Conservation (phyloP, 1,140 invertebrate genomes). For the Tetramorium alpestre region DNA sequence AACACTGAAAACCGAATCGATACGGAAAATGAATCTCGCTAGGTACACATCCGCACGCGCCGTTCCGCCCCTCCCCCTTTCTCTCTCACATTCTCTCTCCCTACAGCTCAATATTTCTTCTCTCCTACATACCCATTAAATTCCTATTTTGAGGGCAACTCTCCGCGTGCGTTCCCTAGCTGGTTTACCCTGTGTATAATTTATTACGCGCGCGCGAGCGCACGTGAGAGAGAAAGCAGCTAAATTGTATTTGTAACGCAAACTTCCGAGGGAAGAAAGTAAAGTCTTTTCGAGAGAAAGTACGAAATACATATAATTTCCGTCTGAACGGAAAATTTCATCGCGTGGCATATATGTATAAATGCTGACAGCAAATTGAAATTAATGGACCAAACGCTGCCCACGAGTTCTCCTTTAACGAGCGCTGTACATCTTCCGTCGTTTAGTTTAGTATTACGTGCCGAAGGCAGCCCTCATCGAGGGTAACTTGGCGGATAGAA, state of each 20-base stretch:
- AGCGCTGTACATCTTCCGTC: neutral
- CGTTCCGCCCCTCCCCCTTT: neutral
- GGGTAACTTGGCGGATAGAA: neutral
- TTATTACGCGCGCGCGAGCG: neutral
- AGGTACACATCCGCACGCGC: constrained; percentile 28
- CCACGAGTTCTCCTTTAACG: neutral
- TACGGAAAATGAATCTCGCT: constrained; percentile 52
- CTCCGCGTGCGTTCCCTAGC: too few relatives aligned
- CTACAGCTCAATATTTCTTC: constrained; percentile 22
- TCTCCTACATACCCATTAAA: constrained; percentile 16
- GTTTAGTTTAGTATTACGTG: too few relatives aligned
- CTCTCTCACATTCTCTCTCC: neutral
- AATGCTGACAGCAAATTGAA: neutral
- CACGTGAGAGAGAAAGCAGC: too few relatives aligned
- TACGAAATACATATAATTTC: neutral
- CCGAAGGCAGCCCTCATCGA: neutral
- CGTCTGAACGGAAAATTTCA: neutral
- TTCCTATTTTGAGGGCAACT: constrained; percentile 16
- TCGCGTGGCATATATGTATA: neutral
- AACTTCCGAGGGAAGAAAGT: neutral
- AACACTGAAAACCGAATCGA: constrained; percentile 49
- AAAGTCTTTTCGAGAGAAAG: neutral
- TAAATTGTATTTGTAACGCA: neutral
- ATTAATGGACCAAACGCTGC: neutral
- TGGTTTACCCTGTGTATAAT: constrained; percentile 11